A percentile compares a stretch with the other conserved stretches of the same genome.
Conservation (phyloP, 2,113 vertebrate species). For the Merops nubicus region DNA sequence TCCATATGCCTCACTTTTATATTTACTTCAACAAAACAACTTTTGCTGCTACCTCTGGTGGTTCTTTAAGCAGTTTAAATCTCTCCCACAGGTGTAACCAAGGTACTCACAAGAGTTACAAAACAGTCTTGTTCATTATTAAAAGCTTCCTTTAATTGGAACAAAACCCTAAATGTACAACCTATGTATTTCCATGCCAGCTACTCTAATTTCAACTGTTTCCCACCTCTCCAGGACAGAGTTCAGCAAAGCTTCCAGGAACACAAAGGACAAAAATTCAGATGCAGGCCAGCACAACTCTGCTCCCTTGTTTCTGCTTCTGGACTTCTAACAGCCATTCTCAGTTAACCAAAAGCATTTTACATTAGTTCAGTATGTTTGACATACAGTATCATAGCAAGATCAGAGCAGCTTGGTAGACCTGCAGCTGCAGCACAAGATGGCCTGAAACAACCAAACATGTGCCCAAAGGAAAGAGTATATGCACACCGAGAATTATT, state of each 20-base stretch:
- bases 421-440: neutral
- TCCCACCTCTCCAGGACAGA: neutral
- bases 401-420: neutral
- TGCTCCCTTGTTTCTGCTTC: neutral
- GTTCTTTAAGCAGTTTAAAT: neutral
- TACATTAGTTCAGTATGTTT: neutral
- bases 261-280: neutral
- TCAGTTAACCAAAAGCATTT: neutral
- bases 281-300: neutral
- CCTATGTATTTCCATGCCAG: neutral
- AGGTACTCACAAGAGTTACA: neutral
- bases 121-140: neutral
- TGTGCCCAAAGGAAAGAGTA: neutral
- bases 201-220: neutral
- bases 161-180: neutral
- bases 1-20: neutral
- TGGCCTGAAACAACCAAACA: neutral
- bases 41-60: neutral
- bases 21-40: neutral
- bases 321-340: neutral
- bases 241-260: conserved; percentile 2
- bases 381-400: rapidly evolving
- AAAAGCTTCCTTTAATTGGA: neutral
- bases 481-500: neutral
- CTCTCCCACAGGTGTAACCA: neutral